Conservation (phyloP, 2,888 invertebrate genomes). For the Drosophila mettleri region DNA sequence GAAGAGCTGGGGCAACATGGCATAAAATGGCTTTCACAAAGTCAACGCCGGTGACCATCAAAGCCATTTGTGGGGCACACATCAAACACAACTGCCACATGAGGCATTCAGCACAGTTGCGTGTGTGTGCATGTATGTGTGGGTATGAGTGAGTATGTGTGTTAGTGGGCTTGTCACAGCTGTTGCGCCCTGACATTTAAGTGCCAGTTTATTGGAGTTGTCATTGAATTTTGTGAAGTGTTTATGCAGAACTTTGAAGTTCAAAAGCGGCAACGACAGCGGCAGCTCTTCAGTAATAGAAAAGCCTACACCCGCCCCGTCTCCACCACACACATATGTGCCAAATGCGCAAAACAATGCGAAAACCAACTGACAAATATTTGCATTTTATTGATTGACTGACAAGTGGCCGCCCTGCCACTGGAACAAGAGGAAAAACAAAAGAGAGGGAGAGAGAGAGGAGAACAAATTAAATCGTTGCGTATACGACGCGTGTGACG, state of each 20-base stretch:
- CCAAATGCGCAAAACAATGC: conserved; percentile 57
- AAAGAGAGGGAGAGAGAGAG: background rate
- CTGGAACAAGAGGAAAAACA: background rate
- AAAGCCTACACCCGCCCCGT: background rate
- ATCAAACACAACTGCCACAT: conserved; percentile 60
- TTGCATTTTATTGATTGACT: conserved; percentile 77
- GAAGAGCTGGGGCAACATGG: conserved; percentile 3
- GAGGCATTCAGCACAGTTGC: conserved; percentile 24
- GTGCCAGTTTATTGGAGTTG: conserved; percentile 57
- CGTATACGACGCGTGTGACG: conserved; percentile 57
- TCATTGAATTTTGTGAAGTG: conserved; percentile 69
- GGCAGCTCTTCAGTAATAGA: background rate
- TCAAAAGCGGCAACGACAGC: conserved; percentile 34
- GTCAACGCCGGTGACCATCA: conserved; percentile 46
- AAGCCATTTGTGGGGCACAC: conserved; percentile 55
- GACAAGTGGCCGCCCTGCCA: conserved; percentile 49
- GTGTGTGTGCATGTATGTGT: background rate
- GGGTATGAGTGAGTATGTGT: conserved; percentile 3
- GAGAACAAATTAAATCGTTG: conserved; percentile 26
- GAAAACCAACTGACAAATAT: conserved; percentile 57
- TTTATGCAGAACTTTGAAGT: conserved; percentile 70
- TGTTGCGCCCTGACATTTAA: conserved; percentile 48
- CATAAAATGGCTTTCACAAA: conserved; percentile 12
- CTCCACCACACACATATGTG: conserved; percentile 6
- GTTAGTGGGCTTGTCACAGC: conserved; percentile 32